Evolutionary conservation across 2,113 vertebrate species (phyloP), one percentile per base, ranked within the genome.

Genomic region (Nyctereutes procyonoides): DNA sequence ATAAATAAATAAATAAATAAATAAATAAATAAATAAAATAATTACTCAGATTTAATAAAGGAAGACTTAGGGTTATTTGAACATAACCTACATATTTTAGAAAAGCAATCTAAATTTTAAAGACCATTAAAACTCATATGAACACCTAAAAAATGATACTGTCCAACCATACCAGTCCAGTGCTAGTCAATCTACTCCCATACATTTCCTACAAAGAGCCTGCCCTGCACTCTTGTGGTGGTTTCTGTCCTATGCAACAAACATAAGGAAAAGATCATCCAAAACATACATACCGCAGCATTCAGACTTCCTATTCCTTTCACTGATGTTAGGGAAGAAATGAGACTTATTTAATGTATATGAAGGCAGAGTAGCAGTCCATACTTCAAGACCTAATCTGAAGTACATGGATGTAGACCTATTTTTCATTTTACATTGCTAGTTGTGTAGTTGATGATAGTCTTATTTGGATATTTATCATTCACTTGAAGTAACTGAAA

Each of bases 191-290:
- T 28, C 13, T 20, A 77, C 53, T 19, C 19, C 13, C 0, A 0
- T 30, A 81, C 12, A 28, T 69, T 88, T 85, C 35, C 85, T 88
- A 8, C 26, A 69, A 38, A 92, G 67, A 73, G 62, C 76, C 83
- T 93, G 51, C 8, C 67, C 82, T 89, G 88, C 65, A 81, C 94
- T 67, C 93, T 55, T 94, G 55, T 91, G 91, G 95, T 14, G 4
- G 35, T 8, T 95, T 89, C 53, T 65, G 30, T 38, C 76, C 60
- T 62, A 7, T 32, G 26, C 81, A 56, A 32, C 32, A 88, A 35
- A 32, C n/a, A 22, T 30, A 62, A 32, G 48, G 30, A 8, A 43
- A 97, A 69, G n/a, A 48, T 20, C 16, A 65, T 15, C 20, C 15
- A 79, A 95, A 93, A 22, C 11, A 1, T 9, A 1, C 11, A 13